These are phyloP conservation scores for Formicarius rufipectus DNA, from an alignment of 2,113 vertebrate genomes.

Conservation along the genomic window DNA sequence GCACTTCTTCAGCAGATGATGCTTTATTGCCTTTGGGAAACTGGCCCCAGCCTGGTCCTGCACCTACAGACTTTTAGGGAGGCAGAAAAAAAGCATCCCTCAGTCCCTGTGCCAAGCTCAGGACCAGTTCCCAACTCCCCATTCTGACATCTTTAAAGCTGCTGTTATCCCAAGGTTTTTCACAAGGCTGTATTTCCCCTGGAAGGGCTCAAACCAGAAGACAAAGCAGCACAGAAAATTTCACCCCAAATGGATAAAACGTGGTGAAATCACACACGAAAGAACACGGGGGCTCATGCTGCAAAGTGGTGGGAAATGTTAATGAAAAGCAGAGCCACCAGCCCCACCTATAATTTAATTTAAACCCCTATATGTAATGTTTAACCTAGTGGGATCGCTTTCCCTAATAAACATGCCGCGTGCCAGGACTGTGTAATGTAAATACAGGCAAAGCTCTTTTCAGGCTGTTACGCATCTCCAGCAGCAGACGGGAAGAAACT, in stretches of 20 bases:
- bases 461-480: not conserved
- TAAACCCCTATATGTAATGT: slow-evolving; percentile 19
- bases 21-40: not conserved
- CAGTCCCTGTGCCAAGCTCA: not conserved
- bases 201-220: not conserved
- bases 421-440: not conserved
- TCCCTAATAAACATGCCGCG: not conserved
- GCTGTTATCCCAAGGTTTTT: not conserved
- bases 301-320: not conserved
- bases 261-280: fast-evolving
- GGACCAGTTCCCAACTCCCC: not conserved
- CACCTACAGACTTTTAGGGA: not conserved
- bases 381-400: slow-evolving; percentile 28
- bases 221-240: not conserved
- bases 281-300: not conserved
- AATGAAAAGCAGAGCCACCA: slow-evolving; percentile 44
- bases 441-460: not conserved
- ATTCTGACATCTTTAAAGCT: fast-evolving
- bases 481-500: not conserved
- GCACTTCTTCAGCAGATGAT: not conserved
- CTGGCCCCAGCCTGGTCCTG: not conserved
- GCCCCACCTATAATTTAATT: slow-evolving; percentile 50
- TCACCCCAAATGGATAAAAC: fast-evolving
- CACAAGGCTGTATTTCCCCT: not conserved
- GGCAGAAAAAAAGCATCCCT: too few species aligned